Base-by-base conservation (phyloP, 1,140 invertebrate genomes). In the Drosophila rufa region DNA sequence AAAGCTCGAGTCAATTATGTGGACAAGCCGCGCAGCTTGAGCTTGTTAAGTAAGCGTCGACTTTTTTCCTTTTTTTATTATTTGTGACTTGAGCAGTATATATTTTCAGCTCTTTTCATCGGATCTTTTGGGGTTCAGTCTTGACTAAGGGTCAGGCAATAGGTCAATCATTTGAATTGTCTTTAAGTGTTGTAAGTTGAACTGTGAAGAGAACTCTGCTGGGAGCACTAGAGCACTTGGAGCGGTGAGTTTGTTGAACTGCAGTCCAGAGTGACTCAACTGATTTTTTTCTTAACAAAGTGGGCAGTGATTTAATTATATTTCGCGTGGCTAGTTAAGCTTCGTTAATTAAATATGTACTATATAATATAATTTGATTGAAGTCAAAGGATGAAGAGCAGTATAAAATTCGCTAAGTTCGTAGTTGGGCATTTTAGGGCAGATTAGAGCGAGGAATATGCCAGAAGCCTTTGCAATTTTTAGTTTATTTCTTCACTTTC, bases 111-210 rank as follows among this genome's bases (percentile, higher is more conserved):
- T 36, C 36, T 60, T 50, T 45, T 15, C 19, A 42, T 73, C 15
- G 66, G 66, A 59, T 73, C 60, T 65, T 56, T 75, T 58, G 27
- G 42, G 75, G 58, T 59, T 59, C 61, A 57, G 56, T 53, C 74
- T 74, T 30, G 53, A 43, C 51, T 40, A 40, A 67, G 76, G 84
- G 84, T 89, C 84, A 89, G 65, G 80, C 68, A 71, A 81, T 80
- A 89, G 84, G 84, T 89, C 84, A 89, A 89, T 89, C 84, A 81
- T 84, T 84, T 89, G 84, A 90, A 89, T 89, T 89, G 84, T 81
- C 80, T 83, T 89, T 71, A 89, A 89, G 84, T 89, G 80, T 90
- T 81, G 85, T 79, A 89, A 89, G 78, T 70, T 79, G 62, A 62
- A 79, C 51, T 62, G 46, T 51, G 36, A 45, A 68, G 67, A 50